These are phyloP conservation scores for Porites australiensis DNA, from an alignment of 64 coral and sea anemone species.

Conservation along the genomic window DNA sequence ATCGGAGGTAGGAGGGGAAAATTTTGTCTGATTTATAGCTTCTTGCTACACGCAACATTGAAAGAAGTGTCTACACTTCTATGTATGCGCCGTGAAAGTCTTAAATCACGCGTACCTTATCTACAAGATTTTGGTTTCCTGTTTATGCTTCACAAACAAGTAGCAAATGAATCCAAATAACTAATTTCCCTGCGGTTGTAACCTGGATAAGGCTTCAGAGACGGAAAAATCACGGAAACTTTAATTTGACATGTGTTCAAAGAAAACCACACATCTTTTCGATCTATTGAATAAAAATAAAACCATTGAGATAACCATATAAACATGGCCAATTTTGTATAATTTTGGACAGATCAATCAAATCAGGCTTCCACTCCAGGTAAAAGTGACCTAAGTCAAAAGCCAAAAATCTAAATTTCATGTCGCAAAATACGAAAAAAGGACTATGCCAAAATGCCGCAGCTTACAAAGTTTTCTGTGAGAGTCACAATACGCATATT, in stretches of 20 bases:
- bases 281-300: not conserved
- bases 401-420: too few relatives aligned
- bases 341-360: not conserved
- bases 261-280: not conserved
- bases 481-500: too few relatives aligned
- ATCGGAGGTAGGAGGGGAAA: too few relatives aligned
- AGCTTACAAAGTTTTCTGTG: too few relatives aligned
- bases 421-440: too few relatives aligned
- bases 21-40: too few relatives aligned
- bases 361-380: too few relatives aligned
- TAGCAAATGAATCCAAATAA: not conserved
- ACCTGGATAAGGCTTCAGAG: not conserved
- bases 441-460: too few relatives aligned
- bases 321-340: not conserved
- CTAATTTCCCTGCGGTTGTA: not conserved
- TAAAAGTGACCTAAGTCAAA: too few relatives aligned
- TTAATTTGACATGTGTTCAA: conserved; percentile 29
- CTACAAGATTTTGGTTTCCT: not conserved
- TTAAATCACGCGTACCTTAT: not conserved
- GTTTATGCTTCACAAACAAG: not conserved
- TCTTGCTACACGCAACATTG: not conserved
- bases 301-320: conserved; percentile 30
- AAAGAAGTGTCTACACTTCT: not conserved
- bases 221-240: conserved; percentile 26
- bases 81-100: not conserved